phyloP scores from a whole-genome alignment of 2,113 vertebrate species.

The Suncus etruscus region DNA sequence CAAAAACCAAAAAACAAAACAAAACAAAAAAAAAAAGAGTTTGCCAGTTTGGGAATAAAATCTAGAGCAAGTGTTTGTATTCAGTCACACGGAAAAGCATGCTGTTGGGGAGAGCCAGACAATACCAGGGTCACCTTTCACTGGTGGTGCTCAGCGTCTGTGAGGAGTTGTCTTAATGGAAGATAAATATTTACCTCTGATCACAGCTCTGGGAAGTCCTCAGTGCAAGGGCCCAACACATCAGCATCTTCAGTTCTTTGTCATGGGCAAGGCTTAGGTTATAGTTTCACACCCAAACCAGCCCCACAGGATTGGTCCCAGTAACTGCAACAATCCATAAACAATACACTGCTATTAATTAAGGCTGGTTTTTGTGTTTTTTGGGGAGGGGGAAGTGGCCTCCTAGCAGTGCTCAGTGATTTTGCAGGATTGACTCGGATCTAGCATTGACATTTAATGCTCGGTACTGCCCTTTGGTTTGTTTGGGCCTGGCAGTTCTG shows the following conservation, averaged over 20 bases:
- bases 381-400: too few species aligned
- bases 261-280: background rate
- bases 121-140: background rate
- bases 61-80: background rate
- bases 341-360: background rate
- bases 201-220: background rate
- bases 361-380: background rate
- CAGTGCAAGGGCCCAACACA: too few species aligned
- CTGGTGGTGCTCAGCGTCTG: background rate
- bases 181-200: too few species aligned
- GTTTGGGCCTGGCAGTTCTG: too few species aligned
- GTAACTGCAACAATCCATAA: background rate
- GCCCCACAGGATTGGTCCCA: rapidly evolving
- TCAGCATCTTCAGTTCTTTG: background rate
- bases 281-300: rapidly evolving
- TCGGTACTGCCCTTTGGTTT: too few species aligned
- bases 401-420: too few species aligned
- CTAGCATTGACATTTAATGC: too few species aligned
- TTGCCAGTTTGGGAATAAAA: conserved; percentile 65
- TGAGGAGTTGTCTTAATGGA: background rate
- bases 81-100: background rate
- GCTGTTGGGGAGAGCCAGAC: background rate
- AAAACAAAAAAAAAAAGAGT: conserved; percentile 48
- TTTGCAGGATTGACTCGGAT: too few species aligned
- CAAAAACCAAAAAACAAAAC: too few species aligned